Evolutionary conservation across 1,140 invertebrate genomes (phyloP).

Genomic region (Drosophila nigromelanica): DNA sequence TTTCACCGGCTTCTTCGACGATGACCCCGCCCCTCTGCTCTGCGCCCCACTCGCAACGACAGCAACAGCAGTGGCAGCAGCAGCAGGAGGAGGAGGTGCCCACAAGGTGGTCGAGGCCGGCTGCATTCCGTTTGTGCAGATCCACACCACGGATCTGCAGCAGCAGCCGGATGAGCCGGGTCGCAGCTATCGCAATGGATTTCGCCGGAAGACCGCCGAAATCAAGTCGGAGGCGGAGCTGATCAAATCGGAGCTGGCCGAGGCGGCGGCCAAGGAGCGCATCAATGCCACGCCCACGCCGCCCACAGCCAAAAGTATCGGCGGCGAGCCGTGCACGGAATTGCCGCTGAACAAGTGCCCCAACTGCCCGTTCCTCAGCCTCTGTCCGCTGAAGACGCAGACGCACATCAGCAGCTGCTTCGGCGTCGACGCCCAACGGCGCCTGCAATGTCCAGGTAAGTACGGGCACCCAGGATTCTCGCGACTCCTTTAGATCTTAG

Average conservation of each 20-base stretch:
- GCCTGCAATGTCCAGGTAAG: conserved; percentile 58
- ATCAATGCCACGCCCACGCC: conserved; percentile 75
- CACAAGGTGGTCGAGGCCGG: conserved; percentile 10
- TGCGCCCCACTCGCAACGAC: conserved; percentile 26
- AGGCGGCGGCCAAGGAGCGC: conserved; percentile 70
- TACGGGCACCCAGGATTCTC: neutral
- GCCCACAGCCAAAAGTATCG: conserved; percentile 51
- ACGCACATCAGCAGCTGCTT: conserved; percentile 49
- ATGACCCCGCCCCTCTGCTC: conserved; percentile 48
- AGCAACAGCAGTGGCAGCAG: neutral
- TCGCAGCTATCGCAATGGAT: conserved; percentile 69
- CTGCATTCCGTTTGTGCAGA: conserved; percentile 76
- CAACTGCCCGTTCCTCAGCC: conserved; percentile 64
- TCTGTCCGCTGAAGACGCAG: conserved; percentile 47
- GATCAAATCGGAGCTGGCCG: conserved; percentile 76
- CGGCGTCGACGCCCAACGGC: conserved; percentile 34
- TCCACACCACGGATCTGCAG: conserved; percentile 76
- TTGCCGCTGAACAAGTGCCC: conserved; percentile 45
- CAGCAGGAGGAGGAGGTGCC: neutral
- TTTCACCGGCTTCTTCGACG: conserved; percentile 63
- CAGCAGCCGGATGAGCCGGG: conserved; percentile 59
- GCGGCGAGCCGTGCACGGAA: conserved; percentile 11
- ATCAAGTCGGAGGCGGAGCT: conserved; percentile 79
- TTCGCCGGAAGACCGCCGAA: conserved; percentile 69
- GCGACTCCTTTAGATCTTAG: neutral